Percentiles rank a stretch among this genome's conserved stretches.
Conservation (phyloP, 1,140 invertebrate species). For the Chironomus striatipennis region DNA sequence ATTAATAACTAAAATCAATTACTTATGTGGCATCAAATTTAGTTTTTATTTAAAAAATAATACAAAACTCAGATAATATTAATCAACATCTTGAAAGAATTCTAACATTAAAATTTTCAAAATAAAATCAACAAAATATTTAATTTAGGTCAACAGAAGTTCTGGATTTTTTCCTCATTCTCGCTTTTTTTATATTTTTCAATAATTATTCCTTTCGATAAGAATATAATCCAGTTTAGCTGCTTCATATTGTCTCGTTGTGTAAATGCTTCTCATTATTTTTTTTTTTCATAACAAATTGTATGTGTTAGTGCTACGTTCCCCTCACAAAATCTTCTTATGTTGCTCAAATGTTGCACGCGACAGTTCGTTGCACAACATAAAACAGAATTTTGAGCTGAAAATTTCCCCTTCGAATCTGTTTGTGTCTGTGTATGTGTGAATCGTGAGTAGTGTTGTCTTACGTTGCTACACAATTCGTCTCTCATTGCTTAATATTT, state of each 20-base stretch:
- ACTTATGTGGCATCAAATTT: no score
- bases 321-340: no score
- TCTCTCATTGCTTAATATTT: conserved; percentile 22
- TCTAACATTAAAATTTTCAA: neutral
- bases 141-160: neutral
- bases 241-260: neutral
- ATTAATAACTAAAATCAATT: no score
- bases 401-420: neutral
- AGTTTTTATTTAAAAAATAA: no score
- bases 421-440: neutral
- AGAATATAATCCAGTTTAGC: conserved; percentile 7
- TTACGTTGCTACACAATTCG: conserved; percentile 16
- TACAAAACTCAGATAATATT: no score
- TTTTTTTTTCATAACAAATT: neutral
- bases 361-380: neutral
- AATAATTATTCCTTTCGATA: neutral
- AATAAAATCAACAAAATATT: neutral
- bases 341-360: neutral
- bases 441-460: neutral
- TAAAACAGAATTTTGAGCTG: neutral
- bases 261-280: neutral
- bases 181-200: neutral
- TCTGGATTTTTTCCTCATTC: neutral
- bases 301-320: neutral
- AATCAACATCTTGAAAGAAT: no score